Percentiles rank a stretch among this genome's conserved stretches.
These are phyloP conservation scores for Lottia scabra DNA, from an alignment of 2,888 invertebrate species.

Conservation along the genomic window DNA sequence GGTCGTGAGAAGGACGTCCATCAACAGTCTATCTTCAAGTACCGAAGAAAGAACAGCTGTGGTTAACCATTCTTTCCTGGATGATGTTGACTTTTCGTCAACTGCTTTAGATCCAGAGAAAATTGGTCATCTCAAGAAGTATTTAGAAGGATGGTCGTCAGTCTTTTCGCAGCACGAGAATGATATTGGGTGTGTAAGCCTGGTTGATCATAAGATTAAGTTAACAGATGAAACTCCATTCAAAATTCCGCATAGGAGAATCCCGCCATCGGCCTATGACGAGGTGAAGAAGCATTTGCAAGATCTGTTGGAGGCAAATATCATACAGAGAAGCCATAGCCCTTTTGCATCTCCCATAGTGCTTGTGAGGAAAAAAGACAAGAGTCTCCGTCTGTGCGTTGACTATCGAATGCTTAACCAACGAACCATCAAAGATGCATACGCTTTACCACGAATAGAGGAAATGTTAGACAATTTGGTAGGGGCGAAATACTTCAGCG, in stretches of 20 bases:
- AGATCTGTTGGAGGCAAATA: conserved; percentile 22
- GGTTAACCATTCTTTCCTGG: too few relatives aligned
- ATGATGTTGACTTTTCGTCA: background rate
- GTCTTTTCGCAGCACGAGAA: background rate
- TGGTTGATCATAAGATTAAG: conserved; percentile 26
- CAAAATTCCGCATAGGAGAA: conserved; percentile 19
- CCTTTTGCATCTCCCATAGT: too few relatives aligned
- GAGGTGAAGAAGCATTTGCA: conserved; percentile 28
- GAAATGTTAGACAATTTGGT: too few relatives aligned
- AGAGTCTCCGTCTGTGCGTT: too few relatives aligned
- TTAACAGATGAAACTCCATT: conserved; percentile 20
- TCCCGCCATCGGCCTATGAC: too few relatives aligned
- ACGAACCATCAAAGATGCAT: too few relatives aligned
- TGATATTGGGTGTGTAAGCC: conserved; percentile 15
- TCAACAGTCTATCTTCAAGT: too few relatives aligned
- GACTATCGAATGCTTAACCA: too few relatives aligned
- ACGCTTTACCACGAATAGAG: too few relatives aligned
- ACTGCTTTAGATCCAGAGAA: background rate
- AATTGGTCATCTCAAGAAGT: background rate
- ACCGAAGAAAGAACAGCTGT: background rate
- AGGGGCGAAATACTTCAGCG: too few relatives aligned
- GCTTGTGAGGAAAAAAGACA: too few relatives aligned
- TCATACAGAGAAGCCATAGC: conserved; percentile 17
- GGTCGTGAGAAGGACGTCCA: background rate
- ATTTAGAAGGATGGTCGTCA: background rate